Percentiles rank a stretch among this genome's conserved stretches.
Conservation (phyloP, 2,797 vertebrate genomes). For the Garrulus glandarius region DNA sequence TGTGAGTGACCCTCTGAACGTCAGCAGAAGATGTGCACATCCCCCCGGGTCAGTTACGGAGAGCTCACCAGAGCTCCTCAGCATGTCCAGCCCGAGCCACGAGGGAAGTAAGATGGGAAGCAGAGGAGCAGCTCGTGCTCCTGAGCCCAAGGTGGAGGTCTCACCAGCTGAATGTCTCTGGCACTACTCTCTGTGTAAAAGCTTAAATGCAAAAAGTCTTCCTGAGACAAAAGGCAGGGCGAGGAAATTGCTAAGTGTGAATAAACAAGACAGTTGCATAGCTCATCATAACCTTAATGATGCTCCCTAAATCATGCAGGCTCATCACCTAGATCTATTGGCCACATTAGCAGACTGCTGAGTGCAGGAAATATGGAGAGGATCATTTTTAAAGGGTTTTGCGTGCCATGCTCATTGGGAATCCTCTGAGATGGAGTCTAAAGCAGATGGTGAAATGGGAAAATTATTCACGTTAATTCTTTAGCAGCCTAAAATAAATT, state of each 20-base stretch:
- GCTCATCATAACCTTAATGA: conserved; percentile 60
- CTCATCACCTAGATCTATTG: conserved; percentile 50
- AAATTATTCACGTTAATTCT: conserved; percentile 46
- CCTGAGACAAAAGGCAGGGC: background rate
- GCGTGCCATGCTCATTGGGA: background rate
- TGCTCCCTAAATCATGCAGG: conserved; percentile 33
- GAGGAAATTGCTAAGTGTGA: conserved; percentile 24
- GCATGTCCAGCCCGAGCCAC: rapidly evolving
- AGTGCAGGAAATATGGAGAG: conserved; percentile 22
- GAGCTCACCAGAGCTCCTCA: background rate
- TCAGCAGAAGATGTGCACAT: rapidly evolving
- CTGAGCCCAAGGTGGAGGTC: background rate
- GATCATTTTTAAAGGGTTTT: conserved; percentile 33
- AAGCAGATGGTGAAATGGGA: conserved; percentile 53
- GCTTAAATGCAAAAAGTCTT: background rate
- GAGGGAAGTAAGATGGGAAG: background rate
- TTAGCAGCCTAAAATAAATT: conserved; percentile 36
- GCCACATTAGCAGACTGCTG: conserved; percentile 53
- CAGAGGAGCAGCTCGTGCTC: background rate
- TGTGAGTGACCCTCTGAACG: background rate
- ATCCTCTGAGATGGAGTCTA: conserved; percentile 13
- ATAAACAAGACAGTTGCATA: conserved; percentile 49
- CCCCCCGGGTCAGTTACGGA: rapidly evolving
- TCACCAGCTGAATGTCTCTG: background rate
- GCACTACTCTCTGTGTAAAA: background rate